Conservation (phyloP, 2,113 vertebrate genomes). For the Pollachius pollachius region DNA sequence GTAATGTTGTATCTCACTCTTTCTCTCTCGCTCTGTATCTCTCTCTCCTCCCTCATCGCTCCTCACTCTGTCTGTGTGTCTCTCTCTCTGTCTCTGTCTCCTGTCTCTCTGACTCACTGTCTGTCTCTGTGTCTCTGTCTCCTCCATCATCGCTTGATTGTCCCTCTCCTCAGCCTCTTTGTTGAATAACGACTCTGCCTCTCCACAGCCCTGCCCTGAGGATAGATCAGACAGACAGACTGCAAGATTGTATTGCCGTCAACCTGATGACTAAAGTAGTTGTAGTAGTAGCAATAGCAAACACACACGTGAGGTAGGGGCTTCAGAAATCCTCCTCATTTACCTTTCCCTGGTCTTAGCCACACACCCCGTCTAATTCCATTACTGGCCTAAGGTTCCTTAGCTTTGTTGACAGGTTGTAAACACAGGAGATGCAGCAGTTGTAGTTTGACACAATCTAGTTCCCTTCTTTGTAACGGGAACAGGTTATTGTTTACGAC, state of each 20-base stretch:
- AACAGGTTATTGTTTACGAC: not conserved
- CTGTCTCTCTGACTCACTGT: not conserved
- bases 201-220: too few relatives aligned
- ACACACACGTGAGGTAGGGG: conserved; percentile 7
- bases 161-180: not conserved
- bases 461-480: not conserved
- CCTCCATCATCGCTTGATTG: too few relatives aligned
- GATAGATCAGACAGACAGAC: too few relatives aligned
- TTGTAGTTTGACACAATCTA: not conserved
- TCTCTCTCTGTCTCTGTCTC: not conserved
- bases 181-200: too few relatives aligned
- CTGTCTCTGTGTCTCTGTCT: not conserved
- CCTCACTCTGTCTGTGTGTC: not conserved
- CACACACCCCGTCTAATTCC: conserved; percentile 22
- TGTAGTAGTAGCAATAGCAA: not conserved
- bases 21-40: too few relatives aligned
- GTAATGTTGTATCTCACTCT: too few relatives aligned
- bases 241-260: not conserved
- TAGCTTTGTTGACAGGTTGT: not conserved
- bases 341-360: conserved; percentile 12
- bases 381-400: conserved; percentile 20
- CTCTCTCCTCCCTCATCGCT: too few relatives aligned
- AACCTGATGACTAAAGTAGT: not conserved
- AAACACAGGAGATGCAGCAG: not conserved
- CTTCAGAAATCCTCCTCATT: conserved; percentile 37